These are phyloP conservation scores for Otocyon megalotis DNA, from an alignment of 2,113 vertebrate genomes.

Conservation along the genomic window DNA sequence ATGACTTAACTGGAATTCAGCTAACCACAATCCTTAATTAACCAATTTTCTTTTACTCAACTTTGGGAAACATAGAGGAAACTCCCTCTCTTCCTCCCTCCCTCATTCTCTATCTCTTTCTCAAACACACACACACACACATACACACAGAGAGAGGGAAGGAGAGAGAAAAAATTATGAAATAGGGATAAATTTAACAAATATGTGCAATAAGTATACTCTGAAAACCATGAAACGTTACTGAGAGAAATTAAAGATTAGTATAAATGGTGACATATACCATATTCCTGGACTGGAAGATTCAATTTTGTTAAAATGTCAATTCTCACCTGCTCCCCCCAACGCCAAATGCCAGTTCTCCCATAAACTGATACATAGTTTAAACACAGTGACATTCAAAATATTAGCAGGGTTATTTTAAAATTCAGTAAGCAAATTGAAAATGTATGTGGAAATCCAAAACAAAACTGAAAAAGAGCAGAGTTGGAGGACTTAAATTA, in stretches of 20 bases:
- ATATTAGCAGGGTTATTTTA: not conserved
- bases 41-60: conserved; percentile 67
- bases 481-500: not conserved
- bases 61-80: conserved; percentile 52
- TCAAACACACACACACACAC: not conserved
- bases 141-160: not conserved
- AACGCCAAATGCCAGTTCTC: not conserved
- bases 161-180: not conserved
- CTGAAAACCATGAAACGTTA: not conserved
- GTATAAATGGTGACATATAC: not conserved
- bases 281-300: not conserved
- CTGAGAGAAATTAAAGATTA: not conserved
- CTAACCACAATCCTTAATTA: conserved; percentile 65
- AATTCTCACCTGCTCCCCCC: not conserved
- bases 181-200: not conserved
- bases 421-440: not conserved
- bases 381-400: not conserved
- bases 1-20: conserved; percentile 63
- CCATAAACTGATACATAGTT: not conserved
- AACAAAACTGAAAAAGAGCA: not conserved
- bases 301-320: not conserved
- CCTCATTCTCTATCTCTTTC: not conserved
- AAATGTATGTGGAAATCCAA: not conserved
- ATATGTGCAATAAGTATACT: not conserved
- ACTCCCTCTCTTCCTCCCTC: not conserved